A percentile compares a stretch with the other conserved stretches of the same genome.
phyloP scores from a whole-genome alignment of 2,113 vertebrate species.

The Ceyx margarethae region DNA sequence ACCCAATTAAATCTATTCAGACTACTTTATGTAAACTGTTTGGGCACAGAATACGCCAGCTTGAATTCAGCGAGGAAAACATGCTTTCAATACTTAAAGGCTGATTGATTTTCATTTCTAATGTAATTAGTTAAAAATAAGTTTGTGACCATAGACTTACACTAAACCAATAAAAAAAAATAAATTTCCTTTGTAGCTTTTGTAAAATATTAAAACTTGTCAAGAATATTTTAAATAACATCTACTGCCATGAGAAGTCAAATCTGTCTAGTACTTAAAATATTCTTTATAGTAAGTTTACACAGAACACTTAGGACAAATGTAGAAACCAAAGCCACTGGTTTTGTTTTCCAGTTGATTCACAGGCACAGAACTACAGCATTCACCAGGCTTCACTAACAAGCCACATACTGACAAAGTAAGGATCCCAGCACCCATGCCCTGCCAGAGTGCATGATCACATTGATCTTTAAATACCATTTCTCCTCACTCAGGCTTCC shows the following conservation, averaged over 20 bases:
- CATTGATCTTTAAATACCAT: neutral
- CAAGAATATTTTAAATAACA: neutral
- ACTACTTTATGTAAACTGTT: slow-evolving; percentile 6
- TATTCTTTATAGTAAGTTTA: neutral
- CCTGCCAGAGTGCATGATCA: neutral
- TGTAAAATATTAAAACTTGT: neutral
- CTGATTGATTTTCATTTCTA: neutral
- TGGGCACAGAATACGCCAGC: neutral
- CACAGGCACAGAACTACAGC: neutral
- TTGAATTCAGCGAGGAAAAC: neutral
- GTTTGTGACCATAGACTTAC: neutral
- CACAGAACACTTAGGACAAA: neutral
- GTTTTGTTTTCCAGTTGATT: neutral
- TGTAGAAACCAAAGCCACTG: neutral
- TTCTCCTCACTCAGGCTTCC: neutral
- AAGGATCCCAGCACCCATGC: neutral
- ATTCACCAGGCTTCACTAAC: neutral
- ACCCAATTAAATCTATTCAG: neutral
- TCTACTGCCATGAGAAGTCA: neutral
- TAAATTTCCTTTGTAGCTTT: neutral
- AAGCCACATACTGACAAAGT: neutral
- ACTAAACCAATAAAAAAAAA: neutral
- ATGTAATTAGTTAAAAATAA: neutral
- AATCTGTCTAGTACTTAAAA: neutral
- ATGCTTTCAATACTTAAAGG: neutral